phyloP scores from a whole-genome alignment of 1,140 invertebrate genomes.

The Aphelenchoides fujianensis region DNA sequence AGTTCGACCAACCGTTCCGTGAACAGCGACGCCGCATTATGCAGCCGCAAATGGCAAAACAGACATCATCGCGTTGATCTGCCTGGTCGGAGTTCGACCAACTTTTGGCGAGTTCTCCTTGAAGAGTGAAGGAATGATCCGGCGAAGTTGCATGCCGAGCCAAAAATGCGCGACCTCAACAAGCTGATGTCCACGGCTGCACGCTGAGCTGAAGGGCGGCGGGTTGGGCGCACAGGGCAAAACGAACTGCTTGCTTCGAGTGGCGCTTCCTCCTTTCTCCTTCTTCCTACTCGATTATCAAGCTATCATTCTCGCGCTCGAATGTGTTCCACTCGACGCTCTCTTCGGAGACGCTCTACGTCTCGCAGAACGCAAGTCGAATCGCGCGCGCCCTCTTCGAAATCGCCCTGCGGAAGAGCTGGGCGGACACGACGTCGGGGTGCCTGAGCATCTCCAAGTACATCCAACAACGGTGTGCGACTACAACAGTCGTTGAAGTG shows the following conservation, averaged over 20 bases:
- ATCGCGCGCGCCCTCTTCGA: conserved; percentile 90
- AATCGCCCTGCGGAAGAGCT: conserved; percentile 81
- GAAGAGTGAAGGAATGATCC: too few species aligned
- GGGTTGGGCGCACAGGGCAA: conserved; percentile 85
- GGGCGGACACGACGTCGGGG: conserved; percentile 79
- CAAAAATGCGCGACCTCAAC: conserved; percentile 87
- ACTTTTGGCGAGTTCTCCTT: conserved; percentile 71
- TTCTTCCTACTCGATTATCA: conserved; percentile 8
- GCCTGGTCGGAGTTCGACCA: conserved; percentile 88
- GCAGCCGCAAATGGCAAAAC: conserved; percentile 77
- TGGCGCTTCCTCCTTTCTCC: conserved; percentile 61
- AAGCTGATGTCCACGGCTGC: conserved; percentile 72
- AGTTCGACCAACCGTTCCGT: conserved; percentile 87
- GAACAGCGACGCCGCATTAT: conserved; percentile 66
- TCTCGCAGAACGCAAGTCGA: conserved; percentile 77
- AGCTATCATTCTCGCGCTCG: conserved; percentile 52
- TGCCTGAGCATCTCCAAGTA: conserved; percentile 75
- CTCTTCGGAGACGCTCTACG: conserved; percentile 48
- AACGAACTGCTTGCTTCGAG: conserved; percentile 93
- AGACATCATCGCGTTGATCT: conserved; percentile 82
- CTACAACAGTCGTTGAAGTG: conserved; percentile 79
- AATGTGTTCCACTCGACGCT: conserved; percentile 53
- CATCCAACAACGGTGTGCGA: conserved; percentile 81
- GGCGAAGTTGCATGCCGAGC: conserved; percentile 74
- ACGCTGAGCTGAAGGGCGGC: conserved; percentile 74